Base-by-base conservation (phyloP, 2,888 invertebrate species). In the Cinara cedri region DNA sequence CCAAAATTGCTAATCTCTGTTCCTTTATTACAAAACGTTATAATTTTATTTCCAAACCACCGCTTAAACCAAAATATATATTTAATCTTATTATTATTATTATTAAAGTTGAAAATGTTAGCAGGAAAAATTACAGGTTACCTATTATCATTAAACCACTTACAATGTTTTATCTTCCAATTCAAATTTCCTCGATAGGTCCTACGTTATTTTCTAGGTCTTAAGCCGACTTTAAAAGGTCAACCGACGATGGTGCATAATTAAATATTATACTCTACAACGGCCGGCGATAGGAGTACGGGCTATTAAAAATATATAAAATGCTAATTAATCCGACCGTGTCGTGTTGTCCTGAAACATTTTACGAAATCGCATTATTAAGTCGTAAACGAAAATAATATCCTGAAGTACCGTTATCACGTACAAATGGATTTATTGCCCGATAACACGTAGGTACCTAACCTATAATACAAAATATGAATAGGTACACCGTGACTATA, bases 231-330 rank as follows among this genome's bases (percentile, higher is more conserved):
- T 19, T 21, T n/a, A 66, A 76, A 76, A 57, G 46, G 76, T 66
- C 66, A 76, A 76, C n/a, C n/a, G n/a, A n/a, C 51, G 6, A 34
- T 34, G 2, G 16, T 19, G 72, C 72, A 62, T 74, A 74, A 74
- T 65, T 74, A 42, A 65, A 54, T n/a, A n/a, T 4, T 34, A 34
- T n/a, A 49, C 42, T n/a, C 51, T 65, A 51, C 54, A 65, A 74
- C 34, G n/a, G 34, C 34, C 34, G 6, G 34, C 34, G 6, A 63
- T 51, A 42, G 24, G 24, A 46, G 19, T 51, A 42, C 16, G n/a
- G 42, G 34, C 24, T 21, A 60, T 78, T 78, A 42, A 78, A 70
- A 78, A 60, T 54, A 24, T 70, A 78, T 70, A 68, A 78, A 60
- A 70, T 78, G 49, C 14, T 60, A 70, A 78, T 62, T 78, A 78